Base-by-base conservation (phyloP, 2,797 vertebrate genomes). In the Gambusia yucatana region DNA sequence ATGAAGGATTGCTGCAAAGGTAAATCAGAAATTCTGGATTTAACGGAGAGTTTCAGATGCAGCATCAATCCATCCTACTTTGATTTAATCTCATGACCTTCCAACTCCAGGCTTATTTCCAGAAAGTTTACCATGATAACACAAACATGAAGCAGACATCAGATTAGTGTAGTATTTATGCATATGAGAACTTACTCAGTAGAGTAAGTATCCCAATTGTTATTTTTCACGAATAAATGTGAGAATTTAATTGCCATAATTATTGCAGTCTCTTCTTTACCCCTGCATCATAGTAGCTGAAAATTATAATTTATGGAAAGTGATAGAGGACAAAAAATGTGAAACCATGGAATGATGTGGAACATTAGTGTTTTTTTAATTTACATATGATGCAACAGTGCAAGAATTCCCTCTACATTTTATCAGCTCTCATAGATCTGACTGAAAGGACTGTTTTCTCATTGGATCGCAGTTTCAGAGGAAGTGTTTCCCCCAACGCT, bases 341-440 rank as follows among this genome's bases (percentile, higher is more conserved):
- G 17, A 63, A 39, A 65, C 13, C 33, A 39, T 8, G 20, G 5
- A 36, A 22, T 33, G 7, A 65, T 67, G 20, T 67, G 7, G 1
- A 67, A 20, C 33, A 67, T 22, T 65, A 41, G 3, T 65, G 33
- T 71, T 43, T 52, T 43, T 5, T 20, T 87, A 78, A 85, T 87
- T 85, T 76, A 73, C 75, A 82, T 65, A 79, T 84, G 81, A 81
- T 77, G 73, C 67, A 78, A 61, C 63, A 25, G 76, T 41, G 73
- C 76, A 36, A 47, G 71, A 63, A 80, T 65, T 30, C 78, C 57
- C 16, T 72, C 36, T 41, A 39, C 17, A 65, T 86, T 89, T 86
- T 92, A 92, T 94, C 88, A 86, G 80, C 81, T 77, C 79, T n/a
- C 6, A 73, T 91, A 94, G 88, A 78, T 85, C 73, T 79, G 80